Percentiles rank a stretch among this genome's conserved stretches.
phyloP scores from a whole-genome alignment of 2,888 invertebrate species.

The Limnephilus auricula region DNA sequence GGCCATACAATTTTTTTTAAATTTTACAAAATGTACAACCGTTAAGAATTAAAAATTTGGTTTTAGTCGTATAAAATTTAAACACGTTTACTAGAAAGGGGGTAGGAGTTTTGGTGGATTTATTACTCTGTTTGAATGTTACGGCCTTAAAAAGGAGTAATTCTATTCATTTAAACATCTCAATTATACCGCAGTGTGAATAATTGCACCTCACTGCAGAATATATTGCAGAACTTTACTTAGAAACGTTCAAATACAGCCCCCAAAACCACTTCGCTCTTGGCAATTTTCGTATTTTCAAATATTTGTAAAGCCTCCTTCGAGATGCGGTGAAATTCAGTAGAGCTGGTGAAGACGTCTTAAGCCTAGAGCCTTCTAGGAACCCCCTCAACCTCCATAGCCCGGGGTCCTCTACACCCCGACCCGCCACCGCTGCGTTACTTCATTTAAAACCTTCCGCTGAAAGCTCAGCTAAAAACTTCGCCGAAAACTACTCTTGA shows the following conservation, averaged over 20 bases:
- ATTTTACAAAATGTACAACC: too few relatives aligned
- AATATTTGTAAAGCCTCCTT: constrained; percentile 42
- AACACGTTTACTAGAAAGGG: too few relatives aligned
- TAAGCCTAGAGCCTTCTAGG: constrained; percentile 22
- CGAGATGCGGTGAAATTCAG: constrained; percentile 14
- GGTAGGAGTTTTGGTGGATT: too few relatives aligned
- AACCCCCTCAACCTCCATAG: neutral
- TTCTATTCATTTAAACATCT: neutral
- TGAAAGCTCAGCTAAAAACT: neutral
- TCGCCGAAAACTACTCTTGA: neutral
- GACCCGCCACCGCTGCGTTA: neutral
- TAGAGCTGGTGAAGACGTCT: constrained; percentile 16
- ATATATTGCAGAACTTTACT: neutral
- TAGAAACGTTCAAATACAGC: neutral
- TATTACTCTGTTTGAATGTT: neutral
- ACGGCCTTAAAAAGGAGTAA: neutral
- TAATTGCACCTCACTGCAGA: neutral
- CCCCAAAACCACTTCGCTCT: neutral
- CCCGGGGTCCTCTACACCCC: neutral
- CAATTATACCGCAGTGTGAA: neutral
- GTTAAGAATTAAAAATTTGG: too few relatives aligned
- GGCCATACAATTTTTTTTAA: too few relatives aligned
- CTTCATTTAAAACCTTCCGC: neutral
- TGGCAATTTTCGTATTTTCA: constrained; percentile 41
- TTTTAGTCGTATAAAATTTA: too few relatives aligned